phyloP scores from a whole-genome alignment of 2,113 vertebrate species.

The Orientallactaga bullata region DNA sequence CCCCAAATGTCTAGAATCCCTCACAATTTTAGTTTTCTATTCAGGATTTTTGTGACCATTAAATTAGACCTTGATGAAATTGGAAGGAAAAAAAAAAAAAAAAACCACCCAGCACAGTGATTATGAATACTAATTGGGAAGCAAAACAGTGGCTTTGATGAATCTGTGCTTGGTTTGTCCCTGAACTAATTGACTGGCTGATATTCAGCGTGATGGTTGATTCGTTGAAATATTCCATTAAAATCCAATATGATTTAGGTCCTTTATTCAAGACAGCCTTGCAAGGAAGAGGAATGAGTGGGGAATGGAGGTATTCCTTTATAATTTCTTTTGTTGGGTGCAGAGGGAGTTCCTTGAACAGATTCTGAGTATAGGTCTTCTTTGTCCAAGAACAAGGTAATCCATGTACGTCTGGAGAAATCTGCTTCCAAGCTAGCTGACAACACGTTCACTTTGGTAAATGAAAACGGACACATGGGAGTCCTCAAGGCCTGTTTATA shows the following conservation, averaged over 20 bases:
- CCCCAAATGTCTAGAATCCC: slow-evolving; percentile 47
- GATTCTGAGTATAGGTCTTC: slow-evolving; percentile 50
- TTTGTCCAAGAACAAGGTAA: slow-evolving; percentile 29
- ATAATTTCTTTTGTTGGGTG: not conserved
- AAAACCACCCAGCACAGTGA: slow-evolving; percentile 61
- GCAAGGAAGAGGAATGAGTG: not conserved
- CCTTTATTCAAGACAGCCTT: slow-evolving; percentile 35
- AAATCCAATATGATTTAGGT: not conserved
- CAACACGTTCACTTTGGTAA: not conserved
- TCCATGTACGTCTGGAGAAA: not conserved
- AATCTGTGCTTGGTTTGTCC: slow-evolving; percentile 77
- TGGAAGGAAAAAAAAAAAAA: slow-evolving; percentile 68
- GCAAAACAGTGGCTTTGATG: slow-evolving; percentile 78
- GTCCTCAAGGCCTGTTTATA: not conserved
- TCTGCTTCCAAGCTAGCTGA: not conserved
- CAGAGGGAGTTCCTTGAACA: slow-evolving; percentile 29
- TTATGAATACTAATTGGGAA: slow-evolving; percentile 82
- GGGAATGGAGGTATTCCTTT: not conserved
- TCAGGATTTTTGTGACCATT: slow-evolving; percentile 80
- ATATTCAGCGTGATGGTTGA: slow-evolving; percentile 58
- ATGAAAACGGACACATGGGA: not conserved
- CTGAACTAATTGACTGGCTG: slow-evolving; percentile 80
- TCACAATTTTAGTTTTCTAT: slow-evolving; percentile 77
- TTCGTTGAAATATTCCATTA: slow-evolving; percentile 69
- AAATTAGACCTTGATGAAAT: slow-evolving; percentile 84